These are phyloP conservation scores for Caenorhabditis parvicauda DNA, from an alignment of 2,888 invertebrate genomes.

Conservation along the genomic window DNA sequence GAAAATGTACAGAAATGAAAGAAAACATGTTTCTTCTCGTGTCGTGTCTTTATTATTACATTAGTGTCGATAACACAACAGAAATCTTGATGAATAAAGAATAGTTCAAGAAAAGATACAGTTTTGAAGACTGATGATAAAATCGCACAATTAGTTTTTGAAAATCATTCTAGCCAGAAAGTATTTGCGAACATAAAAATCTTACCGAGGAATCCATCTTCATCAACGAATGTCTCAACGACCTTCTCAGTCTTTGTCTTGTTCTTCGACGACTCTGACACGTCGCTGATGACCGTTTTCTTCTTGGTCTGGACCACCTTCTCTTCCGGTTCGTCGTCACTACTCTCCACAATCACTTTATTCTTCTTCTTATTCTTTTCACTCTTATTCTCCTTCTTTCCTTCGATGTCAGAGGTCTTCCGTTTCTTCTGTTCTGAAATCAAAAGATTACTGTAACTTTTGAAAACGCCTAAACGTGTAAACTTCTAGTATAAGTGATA, in stretches of 20 bases:
- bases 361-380: slow-evolving; percentile 16
- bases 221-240: slow-evolving; percentile 26
- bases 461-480: no score
- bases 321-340: background rate
- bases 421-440: background rate
- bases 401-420: background rate
- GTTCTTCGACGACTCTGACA: slow-evolving; percentile 12
- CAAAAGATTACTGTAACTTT: slow-evolving; percentile 1
- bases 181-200: background rate
- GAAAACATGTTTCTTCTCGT: no score
- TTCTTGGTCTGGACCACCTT: background rate
- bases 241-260: slow-evolving; percentile 16
- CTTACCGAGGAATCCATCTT: slow-evolving; percentile 31
- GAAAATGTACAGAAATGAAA: no score
- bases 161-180: background rate
- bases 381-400: slow-evolving; percentile 14
- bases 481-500: no score
- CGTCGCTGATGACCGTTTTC: background rate
- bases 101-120: no score
- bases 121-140: no score
- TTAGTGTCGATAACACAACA: no score
- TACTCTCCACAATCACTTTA: background rate
- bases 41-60: no score
- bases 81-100: no score
- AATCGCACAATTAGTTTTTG: no score